Evolutionary conservation across 1,140 invertebrate genomes (phyloP).

Genomic region (Panagrolaimus sp.): DNA sequence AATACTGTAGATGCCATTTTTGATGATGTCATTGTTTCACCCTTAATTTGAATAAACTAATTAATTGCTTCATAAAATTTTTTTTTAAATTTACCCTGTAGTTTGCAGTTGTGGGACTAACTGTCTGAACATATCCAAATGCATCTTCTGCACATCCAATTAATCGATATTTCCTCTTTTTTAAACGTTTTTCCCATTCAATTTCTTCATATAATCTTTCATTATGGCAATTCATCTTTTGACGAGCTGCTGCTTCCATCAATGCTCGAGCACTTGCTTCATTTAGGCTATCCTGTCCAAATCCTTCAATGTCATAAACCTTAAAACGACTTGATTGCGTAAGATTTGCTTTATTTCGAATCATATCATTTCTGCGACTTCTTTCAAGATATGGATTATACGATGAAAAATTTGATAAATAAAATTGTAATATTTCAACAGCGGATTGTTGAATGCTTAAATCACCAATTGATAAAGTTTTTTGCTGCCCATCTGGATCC

Average conservation of each 20-base stretch:
- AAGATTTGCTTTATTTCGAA: conserved; percentile 14
- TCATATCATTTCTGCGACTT: conserved; percentile 8
- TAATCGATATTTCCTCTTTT: conserved; percentile 38
- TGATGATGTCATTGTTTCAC: conserved; percentile 26
- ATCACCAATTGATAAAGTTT: conserved; percentile 29
- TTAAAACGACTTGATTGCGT: conserved; percentile 25
- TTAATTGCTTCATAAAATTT: background rate
- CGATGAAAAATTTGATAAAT: conserved; percentile 31
- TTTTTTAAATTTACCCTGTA: conserved; percentile 28
- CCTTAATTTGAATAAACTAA: conserved; percentile 16
- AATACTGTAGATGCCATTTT: conserved; percentile 33
- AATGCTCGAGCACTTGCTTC: conserved; percentile 23
- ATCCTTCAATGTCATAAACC: conserved; percentile 38
- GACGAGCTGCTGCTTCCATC: conserved; percentile 32
- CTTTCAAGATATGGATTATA: conserved; percentile 36
- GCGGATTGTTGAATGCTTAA: conserved; percentile 45
- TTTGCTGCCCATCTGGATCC: conserved; percentile 44
- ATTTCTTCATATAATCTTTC: conserved; percentile 33
- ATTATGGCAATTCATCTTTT: conserved; percentile 33
- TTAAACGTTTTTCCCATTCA: conserved; percentile 31
- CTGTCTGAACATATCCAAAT: conserved; percentile 34
- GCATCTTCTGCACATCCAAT: conserved; percentile 39
- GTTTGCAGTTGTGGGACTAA: conserved; percentile 26
- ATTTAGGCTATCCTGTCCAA: background rate
- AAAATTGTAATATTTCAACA: conserved; percentile 29